Evolutionary conservation across 2,113 vertebrate genomes (phyloP).

Genomic region (Mixornis gularis): DNA sequence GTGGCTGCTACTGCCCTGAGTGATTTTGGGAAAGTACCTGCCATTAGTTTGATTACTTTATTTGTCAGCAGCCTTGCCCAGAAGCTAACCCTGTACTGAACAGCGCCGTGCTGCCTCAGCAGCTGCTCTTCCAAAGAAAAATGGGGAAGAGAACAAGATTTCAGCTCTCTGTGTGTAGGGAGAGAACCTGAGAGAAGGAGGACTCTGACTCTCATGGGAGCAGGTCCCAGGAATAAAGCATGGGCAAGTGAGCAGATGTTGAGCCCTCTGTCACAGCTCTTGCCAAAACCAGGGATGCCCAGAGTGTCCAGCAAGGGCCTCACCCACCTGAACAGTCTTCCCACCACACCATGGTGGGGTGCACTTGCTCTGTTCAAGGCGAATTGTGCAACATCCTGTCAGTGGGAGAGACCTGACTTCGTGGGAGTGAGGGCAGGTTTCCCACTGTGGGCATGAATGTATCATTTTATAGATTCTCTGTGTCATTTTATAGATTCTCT

Average conservation of each 20-base stretch:
- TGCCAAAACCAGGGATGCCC: background rate
- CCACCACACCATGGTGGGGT: accelerated
- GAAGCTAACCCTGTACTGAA: background rate
- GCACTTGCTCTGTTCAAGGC: background rate
- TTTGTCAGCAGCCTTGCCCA: background rate
- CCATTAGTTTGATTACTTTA: background rate
- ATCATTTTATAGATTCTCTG: accelerated
- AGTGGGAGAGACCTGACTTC: background rate
- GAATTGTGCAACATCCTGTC: accelerated
- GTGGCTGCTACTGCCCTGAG: background rate
- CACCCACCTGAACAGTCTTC: background rate
- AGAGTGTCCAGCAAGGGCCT: background rate
- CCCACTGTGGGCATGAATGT: accelerated
- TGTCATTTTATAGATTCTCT: background rate
- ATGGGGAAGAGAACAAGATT: background rate
- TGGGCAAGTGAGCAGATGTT: accelerated
- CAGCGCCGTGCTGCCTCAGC: background rate
- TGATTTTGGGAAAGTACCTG: background rate
- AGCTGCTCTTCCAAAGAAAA: background rate
- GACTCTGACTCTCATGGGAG: accelerated
- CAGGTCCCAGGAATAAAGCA: background rate
- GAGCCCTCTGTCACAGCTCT: background rate
- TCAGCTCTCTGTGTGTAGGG: too few relatives aligned
- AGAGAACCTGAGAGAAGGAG: background rate
- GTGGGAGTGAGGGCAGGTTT: background rate